These are phyloP conservation scores for Parelbella ahira DNA, from an alignment of 2,888 invertebrate genomes.

Conservation along the genomic window DNA sequence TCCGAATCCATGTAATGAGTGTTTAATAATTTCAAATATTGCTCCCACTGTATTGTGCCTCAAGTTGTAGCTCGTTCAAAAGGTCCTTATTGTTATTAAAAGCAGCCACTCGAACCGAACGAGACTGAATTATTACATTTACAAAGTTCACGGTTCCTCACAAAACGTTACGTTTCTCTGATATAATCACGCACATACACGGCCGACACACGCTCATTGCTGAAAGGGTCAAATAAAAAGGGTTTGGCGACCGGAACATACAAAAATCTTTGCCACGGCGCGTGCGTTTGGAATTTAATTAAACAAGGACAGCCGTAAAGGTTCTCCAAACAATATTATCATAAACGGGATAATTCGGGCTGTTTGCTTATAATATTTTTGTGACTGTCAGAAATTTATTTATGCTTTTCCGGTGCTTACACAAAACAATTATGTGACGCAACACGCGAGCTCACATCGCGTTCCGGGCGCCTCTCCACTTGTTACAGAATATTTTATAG, in stretches of 20 bases:
- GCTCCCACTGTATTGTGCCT: slow-evolving; percentile 15
- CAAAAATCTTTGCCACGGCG: slow-evolving; percentile 18
- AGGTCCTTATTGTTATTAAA: slow-evolving; percentile 19
- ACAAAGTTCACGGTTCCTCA: slow-evolving; percentile 10
- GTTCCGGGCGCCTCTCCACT: too few species aligned
- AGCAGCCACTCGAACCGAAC: slow-evolving; percentile 13
- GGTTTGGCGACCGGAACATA: slow-evolving; percentile 19
- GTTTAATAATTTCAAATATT: slow-evolving; percentile 23
- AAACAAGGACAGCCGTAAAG: slow-evolving; percentile 15
- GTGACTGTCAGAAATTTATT: too few species aligned
- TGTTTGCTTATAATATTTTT: too few species aligned
- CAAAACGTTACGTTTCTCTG: slow-evolving; percentile 4
- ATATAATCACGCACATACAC: slow-evolving; percentile 1
- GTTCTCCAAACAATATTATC: slow-evolving; percentile 20
- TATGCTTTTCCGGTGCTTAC: too few species aligned
- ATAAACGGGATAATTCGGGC: too few species aligned
- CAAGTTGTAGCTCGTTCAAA: slow-evolving; percentile 17
- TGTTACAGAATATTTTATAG: too few species aligned
- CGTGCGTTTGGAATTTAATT: slow-evolving; percentile 21
- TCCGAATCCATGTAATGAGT: slow-evolving; percentile 19
- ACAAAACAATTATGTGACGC: too few species aligned
- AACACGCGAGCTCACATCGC: too few species aligned
- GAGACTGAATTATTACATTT: slow-evolving; percentile 18
- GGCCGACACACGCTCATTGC: slow-evolving; percentile 9
- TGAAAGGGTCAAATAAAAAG: slow-evolving; percentile 21